Conservation (phyloP, 2,888 invertebrate genomes). For the Eilema sororculum region DNA sequence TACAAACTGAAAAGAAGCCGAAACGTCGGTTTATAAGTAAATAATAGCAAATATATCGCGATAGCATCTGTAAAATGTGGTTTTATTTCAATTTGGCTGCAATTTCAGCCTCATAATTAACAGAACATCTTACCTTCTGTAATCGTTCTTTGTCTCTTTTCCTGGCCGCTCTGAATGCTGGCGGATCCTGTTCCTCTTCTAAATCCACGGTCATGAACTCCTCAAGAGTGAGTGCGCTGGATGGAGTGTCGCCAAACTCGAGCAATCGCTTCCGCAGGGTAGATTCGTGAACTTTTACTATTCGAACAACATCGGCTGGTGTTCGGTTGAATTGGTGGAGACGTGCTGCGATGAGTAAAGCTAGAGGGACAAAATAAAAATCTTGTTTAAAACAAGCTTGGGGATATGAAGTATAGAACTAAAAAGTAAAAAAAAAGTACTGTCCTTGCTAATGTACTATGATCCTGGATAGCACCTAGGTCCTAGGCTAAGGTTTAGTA, state of each 20-base stretch:
- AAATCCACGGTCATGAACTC: constrained; percentile 99
- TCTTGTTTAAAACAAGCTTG: neutral
- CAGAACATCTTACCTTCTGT: constrained; percentile 87
- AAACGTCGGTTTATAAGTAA: no score
- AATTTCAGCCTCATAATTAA: no score
- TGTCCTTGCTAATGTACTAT: no score
- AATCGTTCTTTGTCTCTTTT: constrained; percentile 95
- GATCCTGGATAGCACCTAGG: no score
- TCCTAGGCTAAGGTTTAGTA: no score
- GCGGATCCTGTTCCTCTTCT: constrained; percentile 98
- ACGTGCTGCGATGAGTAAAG: constrained; percentile 96
- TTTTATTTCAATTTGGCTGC: no score
- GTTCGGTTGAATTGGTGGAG: constrained; percentile 96
- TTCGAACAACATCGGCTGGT: constrained; percentile 95
- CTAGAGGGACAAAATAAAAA: constrained; percentile 76
- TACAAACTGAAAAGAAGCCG: no score
- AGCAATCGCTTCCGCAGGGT: constrained; percentile 96
- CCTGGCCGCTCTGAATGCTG: constrained; percentile 96
- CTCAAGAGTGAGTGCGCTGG: constrained; percentile 96
- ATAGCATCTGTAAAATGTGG: no score
- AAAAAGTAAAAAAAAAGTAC: neutral
- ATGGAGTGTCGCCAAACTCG: constrained; percentile 99
- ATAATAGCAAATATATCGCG: no score
- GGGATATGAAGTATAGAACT: neutral
- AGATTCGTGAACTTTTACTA: constrained; percentile 98